Base-by-base conservation (phyloP, 2,888 invertebrate genomes). In the Siphonodentalium dalli region DNA sequence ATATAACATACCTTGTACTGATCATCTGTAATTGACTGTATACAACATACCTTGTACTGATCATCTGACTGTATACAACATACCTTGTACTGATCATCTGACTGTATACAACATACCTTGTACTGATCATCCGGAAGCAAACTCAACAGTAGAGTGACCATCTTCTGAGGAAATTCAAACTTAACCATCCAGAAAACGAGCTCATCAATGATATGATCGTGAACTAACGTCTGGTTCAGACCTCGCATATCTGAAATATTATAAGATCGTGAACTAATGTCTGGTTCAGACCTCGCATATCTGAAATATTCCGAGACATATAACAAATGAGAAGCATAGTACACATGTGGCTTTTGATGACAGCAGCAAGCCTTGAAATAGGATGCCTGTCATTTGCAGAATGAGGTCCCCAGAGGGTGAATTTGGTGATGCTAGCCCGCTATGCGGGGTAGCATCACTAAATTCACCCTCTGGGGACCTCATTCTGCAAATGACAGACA, bases 101-200 rank as follows among this genome's bases (percentile, higher is more conserved):
- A n/a, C n/a, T n/a, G n/a, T n/a, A n/a, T n/a, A n/a, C 28, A 13
- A 9, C 61, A 57, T 70, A 90, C 91, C 87, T 97, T 97, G 79
- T 96, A 97, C 73, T 91, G 89, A 63, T 91, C 90, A 84, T 96
- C 94, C 2, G 96, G 96, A 72, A 98, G 84, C 90, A 98, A 91
- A 79, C 95, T 94, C 47, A 98, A 87, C 58, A 98, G 84, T 65
- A 97, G 88, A 77, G 96, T 97, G 46, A 97, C 96, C 51, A 98
- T 87, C 79, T 93, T 94, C 84, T 97, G 95, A 0, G 97, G 97
- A 84, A 97, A 98, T 83, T 97, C 95, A 82, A 91, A 94, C 79
- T 92, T 92, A 58, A 97, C 93, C 21, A 93, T 94, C 97, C 98
- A 98, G 85, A 98, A 97, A 68, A 97, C 92, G 65, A 98, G 87